These are phyloP conservation scores for Drosophila hamatofila DNA, from an alignment of 2,888 invertebrate species.

Conservation along the genomic window DNA sequence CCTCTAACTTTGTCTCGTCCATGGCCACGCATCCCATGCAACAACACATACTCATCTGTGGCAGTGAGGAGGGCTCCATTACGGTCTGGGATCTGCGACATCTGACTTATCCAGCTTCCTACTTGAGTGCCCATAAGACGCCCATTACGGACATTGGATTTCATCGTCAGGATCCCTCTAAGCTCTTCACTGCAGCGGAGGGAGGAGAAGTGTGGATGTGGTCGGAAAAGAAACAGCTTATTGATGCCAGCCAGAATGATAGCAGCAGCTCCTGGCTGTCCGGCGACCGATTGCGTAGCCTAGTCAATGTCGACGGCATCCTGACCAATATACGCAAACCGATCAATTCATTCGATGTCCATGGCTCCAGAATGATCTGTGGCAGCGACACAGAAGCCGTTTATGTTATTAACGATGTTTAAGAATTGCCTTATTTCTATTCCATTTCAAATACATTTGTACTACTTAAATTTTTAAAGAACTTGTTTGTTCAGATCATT, in stretches of 20 bases:
- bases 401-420: conserved; percentile 90
- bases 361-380: conserved; percentile 90
- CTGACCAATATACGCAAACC: conserved; percentile 91
- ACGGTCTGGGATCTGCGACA: conserved; percentile 96
- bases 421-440: neutral
- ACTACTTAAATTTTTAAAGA: neutral
- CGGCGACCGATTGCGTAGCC: conserved; percentile 89
- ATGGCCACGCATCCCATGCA: conserved; percentile 94
- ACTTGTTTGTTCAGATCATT: too few relatives aligned
- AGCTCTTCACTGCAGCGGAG: conserved; percentile 92
- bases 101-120: conserved; percentile 92
- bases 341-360: conserved; percentile 93
- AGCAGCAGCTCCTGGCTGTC: conserved; percentile 88
- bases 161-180: conserved; percentile 93
- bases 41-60: conserved; percentile 92
- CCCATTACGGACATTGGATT: conserved; percentile 94
- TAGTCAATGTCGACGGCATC: conserved; percentile 87
- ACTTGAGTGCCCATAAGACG: conserved; percentile 91
- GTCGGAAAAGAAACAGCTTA: conserved; percentile 89
- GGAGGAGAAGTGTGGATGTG: conserved; percentile 96
- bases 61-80: conserved; percentile 94
- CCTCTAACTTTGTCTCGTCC: conserved; percentile 88
- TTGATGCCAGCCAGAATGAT: conserved; percentile 61
- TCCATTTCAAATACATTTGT: conserved; percentile 14
- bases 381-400: conserved; percentile 96